Evolutionary conservation across 1,140 invertebrate species (phyloP), one percentile per base, ranked within the genome.

Genomic region (Eciton burchellii): DNA sequence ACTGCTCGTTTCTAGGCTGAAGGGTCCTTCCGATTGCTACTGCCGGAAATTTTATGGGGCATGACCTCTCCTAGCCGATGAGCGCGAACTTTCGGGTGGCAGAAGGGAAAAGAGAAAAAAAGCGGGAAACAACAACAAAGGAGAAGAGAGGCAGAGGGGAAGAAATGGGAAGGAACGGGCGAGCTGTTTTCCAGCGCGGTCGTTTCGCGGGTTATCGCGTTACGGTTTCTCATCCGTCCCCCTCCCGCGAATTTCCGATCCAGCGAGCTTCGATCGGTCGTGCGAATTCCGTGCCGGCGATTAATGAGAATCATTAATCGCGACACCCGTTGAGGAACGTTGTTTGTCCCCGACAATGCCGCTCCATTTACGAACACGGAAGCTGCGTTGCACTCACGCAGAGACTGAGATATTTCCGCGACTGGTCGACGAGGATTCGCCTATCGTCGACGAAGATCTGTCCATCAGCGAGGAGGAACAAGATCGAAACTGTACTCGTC

Each of bases 1-100:
- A 93, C 93, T 93, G 92, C 91, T 92, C 93, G 92, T 93, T 94
- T 91, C 91, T 92, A 91, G 91, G 91, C 91, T 92, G 92, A 94
- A 93, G 91, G 92, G 92, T 92, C 92, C 91, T 93, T 91, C 92
- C 92, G 92, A 93, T 93, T 93, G 93, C 90, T 82, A 82, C 79
- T 88, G 84, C 66, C 88, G 87, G 86, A 90, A 91, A 91, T 93
- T 93, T 93, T 93, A 92, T 91, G 90, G 88, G 77, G 56, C 65
- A 76, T 87, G 85, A 89, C 83, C 82, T 82, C 82, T 62, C 35
- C 35, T 35, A 71, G 85, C 66, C 85, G 85, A 87, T 88, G 74
- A 72, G 70, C 65, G 29, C 76, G 52, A 71, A 73, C 72, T 83
- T 73, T 71, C 43, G 45, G 26, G 35, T 11, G 49, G 35, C 19